phyloP scores from a whole-genome alignment of 2,113 vertebrate genomes.

The Columba livia region DNA sequence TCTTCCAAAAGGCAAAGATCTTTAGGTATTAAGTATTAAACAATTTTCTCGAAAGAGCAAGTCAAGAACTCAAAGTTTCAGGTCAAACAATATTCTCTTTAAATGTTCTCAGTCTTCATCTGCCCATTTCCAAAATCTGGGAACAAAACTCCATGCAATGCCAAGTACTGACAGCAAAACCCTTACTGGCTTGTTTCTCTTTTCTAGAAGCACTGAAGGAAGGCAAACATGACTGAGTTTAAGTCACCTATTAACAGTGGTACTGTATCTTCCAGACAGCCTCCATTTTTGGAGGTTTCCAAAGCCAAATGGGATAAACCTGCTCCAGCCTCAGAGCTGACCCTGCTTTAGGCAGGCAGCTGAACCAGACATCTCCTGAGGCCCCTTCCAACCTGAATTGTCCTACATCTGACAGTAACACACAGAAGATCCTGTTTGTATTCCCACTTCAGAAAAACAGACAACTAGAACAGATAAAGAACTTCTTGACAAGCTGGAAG shows the following conservation, averaged over 20 bases:
- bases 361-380: not conserved
- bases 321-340: not conserved
- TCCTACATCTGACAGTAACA: not conserved
- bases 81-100: not conserved
- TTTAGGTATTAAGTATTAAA: not conserved
- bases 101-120: not conserved
- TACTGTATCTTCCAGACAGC: not conserved
- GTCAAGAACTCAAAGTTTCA: not conserved
- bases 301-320: not conserved
- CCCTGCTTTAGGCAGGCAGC: not conserved
- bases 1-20: not conserved
- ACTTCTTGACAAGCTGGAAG: slow-evolving; percentile 12
- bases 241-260: not conserved
- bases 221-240: not conserved
- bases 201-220: not conserved
- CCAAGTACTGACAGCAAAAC: not conserved
- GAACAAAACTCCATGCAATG: not conserved
- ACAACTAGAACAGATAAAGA: not conserved
- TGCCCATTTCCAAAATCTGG: not conserved
- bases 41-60: not conserved
- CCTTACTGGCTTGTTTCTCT: not conserved
- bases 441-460: not conserved
- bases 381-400: not conserved
- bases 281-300: not conserved
- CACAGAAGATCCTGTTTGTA: not conserved